These are phyloP conservation scores for Barnardius zonarius DNA, from an alignment of 2,113 vertebrate species.

Conservation along the genomic window DNA sequence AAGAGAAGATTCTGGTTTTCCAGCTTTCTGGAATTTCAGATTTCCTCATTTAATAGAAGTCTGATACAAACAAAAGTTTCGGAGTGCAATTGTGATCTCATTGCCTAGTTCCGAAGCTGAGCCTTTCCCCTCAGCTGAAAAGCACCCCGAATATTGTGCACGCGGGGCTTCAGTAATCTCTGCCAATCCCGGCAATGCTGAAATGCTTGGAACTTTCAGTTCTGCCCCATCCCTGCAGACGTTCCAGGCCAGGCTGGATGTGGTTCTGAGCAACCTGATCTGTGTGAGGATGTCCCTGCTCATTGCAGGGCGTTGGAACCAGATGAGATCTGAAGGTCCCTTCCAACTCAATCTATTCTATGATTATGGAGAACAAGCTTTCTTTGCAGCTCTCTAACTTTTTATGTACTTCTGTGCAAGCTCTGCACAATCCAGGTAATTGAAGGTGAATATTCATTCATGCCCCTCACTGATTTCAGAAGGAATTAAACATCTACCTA, in stretches of 20 bases:
- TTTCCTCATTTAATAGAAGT: neutral
- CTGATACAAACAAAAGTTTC: neutral
- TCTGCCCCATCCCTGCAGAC: neutral
- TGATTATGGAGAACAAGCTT: neutral
- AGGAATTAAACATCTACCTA: neutral
- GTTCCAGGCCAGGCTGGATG: neutral
- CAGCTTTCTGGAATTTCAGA: slow-evolving; percentile 12
- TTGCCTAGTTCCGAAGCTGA: neutral
- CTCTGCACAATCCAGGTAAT: neutral
- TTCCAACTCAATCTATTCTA: neutral
- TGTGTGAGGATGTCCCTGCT: neutral
- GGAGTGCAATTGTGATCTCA: neutral
- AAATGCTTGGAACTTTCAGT: neutral
- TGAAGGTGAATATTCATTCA: neutral
- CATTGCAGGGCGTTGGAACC: neutral
- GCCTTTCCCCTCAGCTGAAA: neutral
- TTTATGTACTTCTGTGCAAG: neutral
- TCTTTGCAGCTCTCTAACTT: neutral
- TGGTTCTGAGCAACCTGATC: neutral
- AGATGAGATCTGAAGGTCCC: neutral
- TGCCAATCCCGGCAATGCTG: neutral
- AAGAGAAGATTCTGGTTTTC: neutral
- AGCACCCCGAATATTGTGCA: neutral
- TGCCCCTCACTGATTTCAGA: neutral
- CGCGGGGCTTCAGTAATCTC: neutral